Evolutionary conservation across 1,140 invertebrate species (phyloP), one percentile per base, ranked within the genome.

Genomic region (Steinernema feltiae): DNA sequence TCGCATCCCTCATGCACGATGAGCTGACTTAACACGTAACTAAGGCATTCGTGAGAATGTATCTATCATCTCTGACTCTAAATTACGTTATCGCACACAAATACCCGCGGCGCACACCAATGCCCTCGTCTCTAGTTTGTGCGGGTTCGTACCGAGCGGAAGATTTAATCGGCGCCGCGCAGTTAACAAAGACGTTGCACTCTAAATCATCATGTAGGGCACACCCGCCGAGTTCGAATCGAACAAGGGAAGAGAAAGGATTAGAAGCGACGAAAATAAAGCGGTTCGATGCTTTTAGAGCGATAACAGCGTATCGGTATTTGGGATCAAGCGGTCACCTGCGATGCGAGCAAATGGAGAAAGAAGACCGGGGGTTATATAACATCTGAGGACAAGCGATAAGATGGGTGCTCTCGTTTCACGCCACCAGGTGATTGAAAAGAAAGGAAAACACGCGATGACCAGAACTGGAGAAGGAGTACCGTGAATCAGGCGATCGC

Each of bases 401-500:
- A 63, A 63, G 53, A 46, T 46, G 7, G n/a, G 7, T 46, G n/a
- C 41, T 7, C 53, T 3, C 24, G 53, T 27, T 27, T 27, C 53
- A 63, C 53, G 24, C 53, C 53, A 63, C 53, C 53, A 63, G 53
- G 53, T 63, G 53, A 63, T 21, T 21, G 53, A 3, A 3, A 63
- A 63, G 41, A 15, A 63, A 3, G 15, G 53, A 63, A 63, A 63
- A 63, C 53, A 63, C 53, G 53, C 53, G 53, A 63, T 63, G n/a
- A n/a, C n/a, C n/a, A n/a, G n/a, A n/a, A n/a, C n/a, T 63, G 53
- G 15, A 63, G 7, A 21, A 27, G 7, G 7, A 27, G 24, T 15
- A 27, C 12, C 53, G 24, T 21, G 53, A 15, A 63, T 63, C 53
- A 63, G 53, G 53, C 53, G 53, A 63, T 63, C 7, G 41, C n/a